Percentiles rank a stretch among this genome's conserved stretches.
Conservation (phyloP, 37 sponge, comb jelly and placozoan species). For the Eunapius fragilis region DNA sequence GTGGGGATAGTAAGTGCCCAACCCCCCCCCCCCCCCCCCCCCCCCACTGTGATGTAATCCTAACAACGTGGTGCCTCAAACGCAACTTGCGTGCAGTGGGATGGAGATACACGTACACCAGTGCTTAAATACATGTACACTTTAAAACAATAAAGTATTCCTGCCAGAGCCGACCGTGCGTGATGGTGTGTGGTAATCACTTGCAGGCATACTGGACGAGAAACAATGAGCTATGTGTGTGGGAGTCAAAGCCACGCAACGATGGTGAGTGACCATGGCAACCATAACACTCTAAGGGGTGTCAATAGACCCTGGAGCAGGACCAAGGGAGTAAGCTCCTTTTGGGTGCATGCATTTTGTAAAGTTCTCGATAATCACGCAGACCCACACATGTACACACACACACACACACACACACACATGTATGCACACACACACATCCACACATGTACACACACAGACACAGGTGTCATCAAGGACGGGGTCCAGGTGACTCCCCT, state of each 20-base stretch:
- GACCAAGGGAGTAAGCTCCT: no score
- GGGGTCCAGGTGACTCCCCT: not conserved
- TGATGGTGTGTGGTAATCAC: no score
- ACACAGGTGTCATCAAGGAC: not conserved
- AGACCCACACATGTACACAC: not conserved
- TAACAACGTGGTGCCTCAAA: no score
- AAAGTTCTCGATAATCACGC: no score
- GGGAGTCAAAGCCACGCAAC: not conserved
- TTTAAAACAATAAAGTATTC: no score
- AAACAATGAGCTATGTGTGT: not conserved
- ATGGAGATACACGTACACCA: not conserved
- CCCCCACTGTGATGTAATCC: no score
- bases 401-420: constrained; percentile 6
- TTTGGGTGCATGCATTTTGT: not conserved
- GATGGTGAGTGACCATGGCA: not conserved
- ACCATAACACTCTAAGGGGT: no score
- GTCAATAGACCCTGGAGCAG: no score
- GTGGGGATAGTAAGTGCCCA: constrained; percentile 75
- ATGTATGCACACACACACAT: not conserved
- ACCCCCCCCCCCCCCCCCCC: no score
- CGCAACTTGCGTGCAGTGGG: no score
- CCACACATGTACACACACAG: not conserved
- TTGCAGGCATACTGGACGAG: not conserved
- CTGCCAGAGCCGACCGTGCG: no score
- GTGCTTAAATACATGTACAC: no score